Evolutionary conservation across 2,113 vertebrate species (phyloP).

Genomic region (Callopanchax toddi): DNA sequence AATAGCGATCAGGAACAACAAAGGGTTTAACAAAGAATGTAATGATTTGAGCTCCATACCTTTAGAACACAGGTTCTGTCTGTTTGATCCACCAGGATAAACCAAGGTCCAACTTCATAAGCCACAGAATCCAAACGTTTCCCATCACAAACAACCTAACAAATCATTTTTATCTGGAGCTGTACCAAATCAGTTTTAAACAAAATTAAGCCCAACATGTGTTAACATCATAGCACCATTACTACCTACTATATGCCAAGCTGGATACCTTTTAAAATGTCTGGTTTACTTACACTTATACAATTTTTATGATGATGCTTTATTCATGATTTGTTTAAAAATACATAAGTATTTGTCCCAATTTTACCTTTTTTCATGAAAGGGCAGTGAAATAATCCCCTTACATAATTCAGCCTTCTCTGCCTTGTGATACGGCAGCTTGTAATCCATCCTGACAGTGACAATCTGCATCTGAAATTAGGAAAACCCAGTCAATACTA

Average conservation of each 20-base stretch:
- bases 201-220: background rate
- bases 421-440: slow-evolving; percentile 7
- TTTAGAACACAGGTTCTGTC: background rate
- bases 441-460: slow-evolving; percentile 12
- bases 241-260: background rate
- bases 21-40: no score
- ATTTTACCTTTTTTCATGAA: slow-evolving; percentile 8
- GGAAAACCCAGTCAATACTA: slow-evolving; percentile 33
- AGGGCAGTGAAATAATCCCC: background rate
- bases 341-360: background rate
- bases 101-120: background rate
- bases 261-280: background rate
- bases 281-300: background rate
- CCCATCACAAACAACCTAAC: no score
- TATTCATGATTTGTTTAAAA: background rate
- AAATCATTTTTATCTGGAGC: background rate
- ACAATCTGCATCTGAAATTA: slow-evolving; percentile 34
- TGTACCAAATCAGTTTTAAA: background rate
- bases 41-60: no score
- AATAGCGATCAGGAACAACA: no score
- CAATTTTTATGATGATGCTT: background rate
- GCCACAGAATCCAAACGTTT: background rate
- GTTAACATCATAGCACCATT: background rate
- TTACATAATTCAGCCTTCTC: slow-evolving; percentile 1
- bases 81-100: background rate